Evolutionary conservation across 2,888 invertebrate genomes (phyloP), one percentile per base, ranked within the genome.

Genomic region (Diarsia brunnea): DNA sequence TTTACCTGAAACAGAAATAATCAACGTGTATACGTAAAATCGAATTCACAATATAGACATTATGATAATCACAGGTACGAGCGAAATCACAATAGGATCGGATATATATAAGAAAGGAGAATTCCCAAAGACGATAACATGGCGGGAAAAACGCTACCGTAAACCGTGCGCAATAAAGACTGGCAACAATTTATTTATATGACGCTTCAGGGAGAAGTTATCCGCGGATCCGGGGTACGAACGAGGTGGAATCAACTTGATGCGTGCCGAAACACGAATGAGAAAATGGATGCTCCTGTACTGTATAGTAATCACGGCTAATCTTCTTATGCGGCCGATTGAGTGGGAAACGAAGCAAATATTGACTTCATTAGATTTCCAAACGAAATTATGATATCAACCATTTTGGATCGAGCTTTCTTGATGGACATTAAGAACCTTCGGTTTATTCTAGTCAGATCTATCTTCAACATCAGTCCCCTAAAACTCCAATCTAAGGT

Each of bases 181-280:
- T 93, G 93, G 92, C 95, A 94, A 96, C 96, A 96, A 96, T 96
- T 96, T 96, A 96, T 96, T 96, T 96, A 95, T 96, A 96, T 96
- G 96, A 95, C 93, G 94, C 96, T 94, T 95, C 89, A 89, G 96
- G 96, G 96, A 95, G 94, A 95, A 95, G 93, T 96, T 96, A 95
- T 91, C 95, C 94, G 89, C 92, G 90, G 93, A 94, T 91, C 93
- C 90, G 90, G 91, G 90, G 90, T 90, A 92, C 88, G 93, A 93
- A 92, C 93, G 93, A 94, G 95, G 93, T 93, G 91, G 93, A 95
- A 96, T 96, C 95, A 94, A 95, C 93, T 95, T 95, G 95, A 95
- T 95, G 93, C 93, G 94, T 93, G 91, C 91, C 90, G 90, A 90
- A 92, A 91, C 90, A 86, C 87, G 83, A 92, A 93, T 91, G 93